Evolutionary conservation across 2,888 invertebrate genomes (phyloP).

Genomic region (Drosophila kuntzei): DNA sequence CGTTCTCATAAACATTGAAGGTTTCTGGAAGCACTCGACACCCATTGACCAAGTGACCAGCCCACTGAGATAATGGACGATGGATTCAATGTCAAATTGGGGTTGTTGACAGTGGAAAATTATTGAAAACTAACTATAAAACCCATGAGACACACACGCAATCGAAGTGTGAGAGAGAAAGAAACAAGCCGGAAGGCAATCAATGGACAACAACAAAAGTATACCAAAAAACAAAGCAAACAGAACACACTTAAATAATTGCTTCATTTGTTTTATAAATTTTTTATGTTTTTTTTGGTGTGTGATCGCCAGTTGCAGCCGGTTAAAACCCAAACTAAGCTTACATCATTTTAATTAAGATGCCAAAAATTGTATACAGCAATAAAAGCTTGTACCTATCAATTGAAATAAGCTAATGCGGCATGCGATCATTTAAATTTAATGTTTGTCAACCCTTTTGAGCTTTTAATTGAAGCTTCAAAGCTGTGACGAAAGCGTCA

Average conservation of each 20-base stretch:
- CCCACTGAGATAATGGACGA: slow-evolving; percentile 8
- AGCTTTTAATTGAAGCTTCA: slow-evolving; percentile 43
- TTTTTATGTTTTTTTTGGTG: slow-evolving; percentile 11
- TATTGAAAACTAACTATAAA: slow-evolving; percentile 15
- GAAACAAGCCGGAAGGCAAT: slow-evolving; percentile 58
- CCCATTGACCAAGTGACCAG: not conserved
- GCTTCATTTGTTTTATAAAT: slow-evolving; percentile 39
- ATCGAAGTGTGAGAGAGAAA: not conserved
- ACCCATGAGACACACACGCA: slow-evolving; percentile 1
- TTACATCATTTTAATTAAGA: slow-evolving; percentile 65
- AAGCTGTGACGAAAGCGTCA: slow-evolving; percentile 48
- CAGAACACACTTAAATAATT: slow-evolving; percentile 61
- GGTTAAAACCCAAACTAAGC: slow-evolving; percentile 54
- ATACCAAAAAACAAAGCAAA: slow-evolving; percentile 10
- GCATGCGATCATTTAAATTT: slow-evolving; percentile 12
- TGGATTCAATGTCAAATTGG: slow-evolving; percentile 51
- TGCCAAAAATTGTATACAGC: slow-evolving; percentile 25
- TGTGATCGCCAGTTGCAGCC: slow-evolving; percentile 58
- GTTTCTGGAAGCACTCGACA: slow-evolving; percentile 22
- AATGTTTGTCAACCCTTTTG: slow-evolving; percentile 33
- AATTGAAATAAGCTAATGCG: slow-evolving; percentile 39
- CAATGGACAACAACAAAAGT: slow-evolving; percentile 45
- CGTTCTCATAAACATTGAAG: not conserved
- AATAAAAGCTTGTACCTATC: slow-evolving; percentile 20
- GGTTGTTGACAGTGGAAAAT: slow-evolving; percentile 41